Conservation (phyloP, 2,888 invertebrate genomes). For the Pinctada fucata region DNA sequence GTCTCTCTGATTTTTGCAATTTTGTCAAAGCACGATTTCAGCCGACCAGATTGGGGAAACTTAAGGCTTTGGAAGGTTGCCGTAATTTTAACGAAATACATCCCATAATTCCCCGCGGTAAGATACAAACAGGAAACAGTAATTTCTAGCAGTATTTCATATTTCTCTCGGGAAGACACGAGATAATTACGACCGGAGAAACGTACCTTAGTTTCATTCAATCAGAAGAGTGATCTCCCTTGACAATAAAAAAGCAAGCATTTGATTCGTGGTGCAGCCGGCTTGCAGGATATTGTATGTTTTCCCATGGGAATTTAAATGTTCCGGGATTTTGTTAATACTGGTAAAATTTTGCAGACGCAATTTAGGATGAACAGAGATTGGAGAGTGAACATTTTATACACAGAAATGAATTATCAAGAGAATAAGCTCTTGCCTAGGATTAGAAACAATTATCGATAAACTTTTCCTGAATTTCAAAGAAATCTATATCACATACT, state of each 20-base stretch:
- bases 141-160: slow-evolving; percentile 40
- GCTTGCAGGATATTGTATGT: background rate
- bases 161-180: slow-evolving; percentile 32
- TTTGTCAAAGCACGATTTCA: no score
- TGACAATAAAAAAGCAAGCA: no score
- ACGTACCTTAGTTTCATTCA: slow-evolving; percentile 33
- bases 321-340: slow-evolving; percentile 8
- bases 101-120: slow-evolving; percentile 27
- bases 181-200: slow-evolving; percentile 35
- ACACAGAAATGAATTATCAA: no score
- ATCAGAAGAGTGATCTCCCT: slow-evolving; percentile 30
- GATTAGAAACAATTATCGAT: no score
- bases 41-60: no score
- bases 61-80: no score
- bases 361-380: slow-evolving; percentile 7
- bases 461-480: no score
- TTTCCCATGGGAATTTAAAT: background rate
- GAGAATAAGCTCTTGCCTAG: no score
- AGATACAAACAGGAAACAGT: slow-evolving; percentile 32
- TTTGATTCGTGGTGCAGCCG: no score
- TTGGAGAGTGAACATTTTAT: no score
- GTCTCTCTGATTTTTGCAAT: no score
- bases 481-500: no score
- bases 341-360: background rate
- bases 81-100: slow-evolving; percentile 34